phyloP scores from a whole-genome alignment of 2,113 vertebrate genomes.

The Gila orcuttii region DNA sequence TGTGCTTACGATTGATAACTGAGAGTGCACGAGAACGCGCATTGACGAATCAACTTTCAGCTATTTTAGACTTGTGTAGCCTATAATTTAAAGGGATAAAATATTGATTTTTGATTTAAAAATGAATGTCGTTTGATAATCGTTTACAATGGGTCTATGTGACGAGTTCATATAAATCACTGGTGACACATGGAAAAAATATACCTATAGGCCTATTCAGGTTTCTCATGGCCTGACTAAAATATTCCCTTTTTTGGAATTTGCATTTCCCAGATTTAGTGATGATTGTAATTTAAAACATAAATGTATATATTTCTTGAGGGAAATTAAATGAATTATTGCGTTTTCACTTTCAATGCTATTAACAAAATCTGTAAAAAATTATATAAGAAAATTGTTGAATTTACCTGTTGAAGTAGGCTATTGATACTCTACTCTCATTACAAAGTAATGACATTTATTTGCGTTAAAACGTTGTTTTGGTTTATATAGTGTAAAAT shows the following conservation, averaged over 20 bases:
- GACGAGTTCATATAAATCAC: neutral
- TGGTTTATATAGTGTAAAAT: neutral
- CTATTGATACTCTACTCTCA: neutral
- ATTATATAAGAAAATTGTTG: neutral
- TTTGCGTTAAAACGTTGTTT: neutral
- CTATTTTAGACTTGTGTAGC: neutral
- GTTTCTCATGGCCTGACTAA: neutral
- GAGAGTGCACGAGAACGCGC: neutral
- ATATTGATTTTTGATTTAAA: neutral
- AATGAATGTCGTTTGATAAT: no score
- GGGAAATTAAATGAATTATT: neutral
- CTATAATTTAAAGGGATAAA: neutral
- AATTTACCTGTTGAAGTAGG: neutral
- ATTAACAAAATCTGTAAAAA: neutral
- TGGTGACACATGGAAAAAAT: neutral
- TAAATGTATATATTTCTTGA: neutral
- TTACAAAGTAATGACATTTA: neutral
- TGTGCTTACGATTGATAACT: neutral
- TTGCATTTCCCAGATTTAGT: neutral
- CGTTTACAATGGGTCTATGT: no score
- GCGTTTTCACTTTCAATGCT: neutral
- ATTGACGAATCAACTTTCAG: neutral
- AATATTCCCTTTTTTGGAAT: neutral
- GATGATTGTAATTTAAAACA: neutral
- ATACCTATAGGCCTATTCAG: neutral